A percentile compares a stretch with the other conserved stretches of the same genome.
Conservation (phyloP, 2,797 vertebrate genomes). For the Cossypha heuglini region DNA sequence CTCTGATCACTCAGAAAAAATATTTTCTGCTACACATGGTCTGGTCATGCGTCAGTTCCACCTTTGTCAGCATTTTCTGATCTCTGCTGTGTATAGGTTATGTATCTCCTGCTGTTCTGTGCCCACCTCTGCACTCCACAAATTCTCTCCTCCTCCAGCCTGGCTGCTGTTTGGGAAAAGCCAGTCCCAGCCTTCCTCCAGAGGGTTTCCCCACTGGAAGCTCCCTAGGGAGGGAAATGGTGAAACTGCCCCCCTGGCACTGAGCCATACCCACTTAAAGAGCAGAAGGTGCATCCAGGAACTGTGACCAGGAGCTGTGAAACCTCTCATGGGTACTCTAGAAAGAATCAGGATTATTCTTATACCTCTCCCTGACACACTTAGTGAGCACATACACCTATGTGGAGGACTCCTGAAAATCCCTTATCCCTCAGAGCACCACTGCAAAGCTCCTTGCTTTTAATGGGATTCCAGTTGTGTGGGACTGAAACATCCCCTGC, state of each 20-base stretch:
- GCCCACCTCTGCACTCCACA: neutral
- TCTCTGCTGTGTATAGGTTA: neutral
- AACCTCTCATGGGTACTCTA: neutral
- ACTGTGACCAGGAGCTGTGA: neutral
- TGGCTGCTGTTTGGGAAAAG: neutral
- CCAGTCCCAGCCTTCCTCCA: neutral
- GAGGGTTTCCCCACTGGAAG: neutral
- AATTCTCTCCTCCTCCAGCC: neutral
- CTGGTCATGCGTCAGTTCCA: neutral
- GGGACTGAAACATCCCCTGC: neutral
- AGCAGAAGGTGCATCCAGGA: neutral
- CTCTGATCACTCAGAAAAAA: neutral
- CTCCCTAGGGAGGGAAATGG: neutral
- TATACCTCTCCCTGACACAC: neutral
- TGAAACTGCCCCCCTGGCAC: neutral
- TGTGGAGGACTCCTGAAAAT: neutral
- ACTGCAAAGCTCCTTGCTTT: neutral
- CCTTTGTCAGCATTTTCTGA: neutral
- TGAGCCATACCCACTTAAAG: neutral
- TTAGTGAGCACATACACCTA: neutral
- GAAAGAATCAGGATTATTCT: neutral
- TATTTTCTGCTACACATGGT: neutral
- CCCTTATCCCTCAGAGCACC: neutral
- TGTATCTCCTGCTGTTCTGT: neutral
- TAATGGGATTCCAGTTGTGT: neutral